Base-by-base conservation (phyloP, 2,888 invertebrate genomes). In the Drosophila neutralis region DNA sequence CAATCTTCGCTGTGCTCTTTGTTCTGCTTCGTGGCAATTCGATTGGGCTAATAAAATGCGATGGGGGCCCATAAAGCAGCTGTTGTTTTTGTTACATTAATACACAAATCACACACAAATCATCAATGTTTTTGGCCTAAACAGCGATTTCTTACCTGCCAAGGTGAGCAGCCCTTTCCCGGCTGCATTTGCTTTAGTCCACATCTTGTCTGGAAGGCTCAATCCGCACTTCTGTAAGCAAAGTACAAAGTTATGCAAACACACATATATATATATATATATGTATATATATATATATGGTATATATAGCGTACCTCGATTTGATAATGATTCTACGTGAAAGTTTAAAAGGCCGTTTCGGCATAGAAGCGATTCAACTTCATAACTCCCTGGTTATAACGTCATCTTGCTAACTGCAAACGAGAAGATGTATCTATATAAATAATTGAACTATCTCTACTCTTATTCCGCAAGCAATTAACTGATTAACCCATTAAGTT, bases 111-210 rank as follows among this genome's bases (percentile, higher is more conserved):
- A 57, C 21, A 29, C 27, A 38, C 63, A 51, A 45, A 33, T 56
- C 40, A 24, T 57, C 51, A 24, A 51, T 1, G 11, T 24, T 38
- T 15, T 29, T 4, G n/a, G 48, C 21, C 21, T 15, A 7, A 27
- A 31, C 58, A 31, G 42, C 48, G 24, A 59, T 21, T 59, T 45
- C 54, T 91, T 90, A 92, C 92, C 92, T 92, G 91, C 83, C 68
- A 91, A 69, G 71, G 84, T 82, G 75, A 92, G 73, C 79, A 92
- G 87, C 90, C 91, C 88, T 68, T 88, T 89, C 66, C 82, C 81
- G 61, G 69, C 69, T 68, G 70, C 71, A 62, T 54, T 78, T 57
- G 69, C 71, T 65, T 71, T 73, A n/a, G 69, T 74, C 87, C 71
- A 79, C 84, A 84, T 84, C 24, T 70, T 75, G 63, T 36, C 62